Evolutionary conservation across 2,888 invertebrate genomes (phyloP).

Genomic region (Eupithecia pulchellata): DNA sequence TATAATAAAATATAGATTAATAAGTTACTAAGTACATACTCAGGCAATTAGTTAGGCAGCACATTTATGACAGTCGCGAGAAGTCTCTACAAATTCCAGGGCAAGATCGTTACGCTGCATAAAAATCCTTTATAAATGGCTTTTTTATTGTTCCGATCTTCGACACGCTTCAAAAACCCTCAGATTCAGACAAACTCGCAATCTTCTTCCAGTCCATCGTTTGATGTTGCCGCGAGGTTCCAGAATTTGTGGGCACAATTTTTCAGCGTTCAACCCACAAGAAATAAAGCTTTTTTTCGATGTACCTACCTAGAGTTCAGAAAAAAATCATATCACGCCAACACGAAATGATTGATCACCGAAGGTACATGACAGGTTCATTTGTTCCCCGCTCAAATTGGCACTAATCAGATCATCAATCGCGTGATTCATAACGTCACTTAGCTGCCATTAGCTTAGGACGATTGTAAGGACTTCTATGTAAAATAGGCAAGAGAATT

Average conservation of each 20-base stretch:
- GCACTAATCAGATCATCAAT: slow-evolving; percentile 50
- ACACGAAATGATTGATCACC: no score
- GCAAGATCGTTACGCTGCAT: not conserved
- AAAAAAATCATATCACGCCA: no score
- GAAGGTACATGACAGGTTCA: not conserved
- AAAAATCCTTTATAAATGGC: not conserved
- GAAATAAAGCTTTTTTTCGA: no score
- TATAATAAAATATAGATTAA: no score
- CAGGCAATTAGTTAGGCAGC: no score
- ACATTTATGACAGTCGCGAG: not conserved
- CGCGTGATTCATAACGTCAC: slow-evolving; percentile 52
- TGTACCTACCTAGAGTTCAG: no score
- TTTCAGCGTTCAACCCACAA: no score
- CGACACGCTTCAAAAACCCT: not conserved
- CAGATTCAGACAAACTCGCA: not conserved
- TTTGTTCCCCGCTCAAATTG: slow-evolving; percentile 35
- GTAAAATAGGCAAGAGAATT: not conserved
- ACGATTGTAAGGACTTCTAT: not conserved
- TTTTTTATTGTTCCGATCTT: not conserved
- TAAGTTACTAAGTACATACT: no score
- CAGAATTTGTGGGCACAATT: no score
- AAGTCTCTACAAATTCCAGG: not conserved
- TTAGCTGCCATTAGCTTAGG: slow-evolving; percentile 27
- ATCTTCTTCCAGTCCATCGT: no score
- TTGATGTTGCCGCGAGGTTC: no score